Evolutionary conservation across 2,888 invertebrate genomes (phyloP), one percentile per base, ranked within the genome.

Genomic region (Caenorhabditis sp.): DNA sequence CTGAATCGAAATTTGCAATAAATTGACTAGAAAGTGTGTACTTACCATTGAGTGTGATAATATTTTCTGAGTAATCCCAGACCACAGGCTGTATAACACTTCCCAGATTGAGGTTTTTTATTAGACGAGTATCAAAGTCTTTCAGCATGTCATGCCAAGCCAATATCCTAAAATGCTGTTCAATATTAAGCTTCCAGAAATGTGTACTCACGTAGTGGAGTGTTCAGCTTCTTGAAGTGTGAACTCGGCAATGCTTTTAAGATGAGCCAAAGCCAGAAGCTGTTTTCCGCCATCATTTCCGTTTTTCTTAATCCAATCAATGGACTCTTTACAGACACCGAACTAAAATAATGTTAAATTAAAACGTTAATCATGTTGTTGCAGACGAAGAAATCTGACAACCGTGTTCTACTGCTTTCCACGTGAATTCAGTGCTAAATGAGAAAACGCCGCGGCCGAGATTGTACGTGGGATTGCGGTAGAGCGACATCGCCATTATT

Each of bases 111-210:
- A 79, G 65, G 20, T 70, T 70, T 26, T 78, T 68, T 48, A 83
- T 83, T 9, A 83, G 27, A 7, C 68, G 59, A 13, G 71, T 52
- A 22, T 80, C 76, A 37, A 82, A 91, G 8, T 79, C 77, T 58
- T 94, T 90, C 61, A 94, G 91, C 92, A 94, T 93, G 86, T 95
- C 95, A 84, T 94, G 94, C 94, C 94, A 95, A 88, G 94, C 93
- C 13, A 95, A 92, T 0, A 93, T 89, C 1, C 90, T 83, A 1
- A 86, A 65, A 56, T 15, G n/a, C n/a, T n/a, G n/a, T n/a, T n/a
- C n/a, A n/a, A n/a, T n/a, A n/a, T n/a, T n/a, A n/a, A n/a, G n/a
- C n/a, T n/a, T n/a, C n/a, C n/a, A 41, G 9, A 58, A 22, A 32
- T 26, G n/a, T 37, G n/a, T 52, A 24, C 9, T 32, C 20, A 74